These are phyloP conservation scores for Psephotus haematonotus DNA, from an alignment of 2,113 vertebrate species.

Conservation along the genomic window DNA sequence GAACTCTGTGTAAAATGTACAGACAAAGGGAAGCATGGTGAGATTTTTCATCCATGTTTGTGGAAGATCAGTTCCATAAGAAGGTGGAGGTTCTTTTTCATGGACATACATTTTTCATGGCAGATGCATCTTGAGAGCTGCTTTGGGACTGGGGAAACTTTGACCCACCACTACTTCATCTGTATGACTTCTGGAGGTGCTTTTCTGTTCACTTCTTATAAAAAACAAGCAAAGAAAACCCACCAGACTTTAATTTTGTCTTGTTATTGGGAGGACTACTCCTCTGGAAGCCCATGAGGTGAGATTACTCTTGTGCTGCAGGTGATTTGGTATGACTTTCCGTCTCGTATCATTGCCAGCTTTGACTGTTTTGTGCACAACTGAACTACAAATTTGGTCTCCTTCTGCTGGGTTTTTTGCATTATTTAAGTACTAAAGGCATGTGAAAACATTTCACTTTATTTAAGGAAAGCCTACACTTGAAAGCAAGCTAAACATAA, in stretches of 20 bases:
- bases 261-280: background rate
- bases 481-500: background rate
- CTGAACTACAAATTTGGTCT: background rate
- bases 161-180: background rate
- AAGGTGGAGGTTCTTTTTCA: background rate
- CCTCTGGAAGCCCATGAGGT: background rate
- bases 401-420: background rate
- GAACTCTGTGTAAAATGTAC: background rate
- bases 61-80: background rate
- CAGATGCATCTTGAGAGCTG: background rate
- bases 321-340: background rate
- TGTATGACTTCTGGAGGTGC: background rate
- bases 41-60: accelerated
- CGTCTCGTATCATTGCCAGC: background rate
- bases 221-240: background rate
- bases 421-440: background rate
- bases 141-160: background rate
- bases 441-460: background rate
- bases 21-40: accelerated
- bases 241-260: background rate
- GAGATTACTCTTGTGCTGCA: background rate
- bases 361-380: background rate
- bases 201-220: background rate
- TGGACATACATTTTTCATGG: background rate
- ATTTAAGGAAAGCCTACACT: background rate